Conservation (phyloP, 2,797 vertebrate genomes). For the Myripristis murdjan region DNA sequence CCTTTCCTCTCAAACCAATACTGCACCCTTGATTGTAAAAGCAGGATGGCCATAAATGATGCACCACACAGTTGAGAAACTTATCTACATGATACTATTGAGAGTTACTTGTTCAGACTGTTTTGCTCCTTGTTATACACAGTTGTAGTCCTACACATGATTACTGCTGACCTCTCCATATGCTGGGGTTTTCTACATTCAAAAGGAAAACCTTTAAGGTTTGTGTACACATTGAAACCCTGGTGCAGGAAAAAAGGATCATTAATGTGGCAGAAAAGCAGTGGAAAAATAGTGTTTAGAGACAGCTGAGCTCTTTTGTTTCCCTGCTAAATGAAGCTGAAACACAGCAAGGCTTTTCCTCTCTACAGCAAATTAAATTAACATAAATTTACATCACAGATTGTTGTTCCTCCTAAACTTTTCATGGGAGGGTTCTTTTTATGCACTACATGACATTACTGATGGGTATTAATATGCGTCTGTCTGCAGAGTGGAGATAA, state of each 20-base stretch:
- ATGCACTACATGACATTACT: slow-evolving; percentile 55
- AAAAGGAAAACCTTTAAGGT: slow-evolving; percentile 23
- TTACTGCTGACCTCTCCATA: neutral
- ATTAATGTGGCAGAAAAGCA: slow-evolving; percentile 32
- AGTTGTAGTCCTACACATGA: too few species aligned
- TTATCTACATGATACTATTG: too few species aligned
- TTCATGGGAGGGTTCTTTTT: slow-evolving; percentile 43
- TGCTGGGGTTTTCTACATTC: neutral
- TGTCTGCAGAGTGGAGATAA: slow-evolving; percentile 54
- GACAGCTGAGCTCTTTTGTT: slow-evolving; percentile 61
- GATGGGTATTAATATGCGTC: slow-evolving; percentile 57
- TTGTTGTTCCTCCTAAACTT: slow-evolving; percentile 57
- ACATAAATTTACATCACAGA: slow-evolving; percentile 73
- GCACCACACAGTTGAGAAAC: too few species aligned
- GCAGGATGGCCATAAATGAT: too few species aligned
- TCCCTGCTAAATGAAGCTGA: slow-evolving; percentile 73
- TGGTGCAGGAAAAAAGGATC: slow-evolving; percentile 1
- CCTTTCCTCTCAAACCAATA: too few species aligned
- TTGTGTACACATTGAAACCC: slow-evolving; percentile 11
- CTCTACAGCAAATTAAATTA: slow-evolving; percentile 69
- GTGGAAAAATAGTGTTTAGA: slow-evolving; percentile 53
- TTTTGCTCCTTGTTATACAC: too few species aligned
- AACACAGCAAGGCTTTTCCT: slow-evolving; percentile 54
- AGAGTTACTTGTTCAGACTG: too few species aligned
- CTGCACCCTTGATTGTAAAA: too few species aligned